Base-by-base conservation (phyloP, 2,113 vertebrate species). In the Nothoprocta perdicaria region DNA sequence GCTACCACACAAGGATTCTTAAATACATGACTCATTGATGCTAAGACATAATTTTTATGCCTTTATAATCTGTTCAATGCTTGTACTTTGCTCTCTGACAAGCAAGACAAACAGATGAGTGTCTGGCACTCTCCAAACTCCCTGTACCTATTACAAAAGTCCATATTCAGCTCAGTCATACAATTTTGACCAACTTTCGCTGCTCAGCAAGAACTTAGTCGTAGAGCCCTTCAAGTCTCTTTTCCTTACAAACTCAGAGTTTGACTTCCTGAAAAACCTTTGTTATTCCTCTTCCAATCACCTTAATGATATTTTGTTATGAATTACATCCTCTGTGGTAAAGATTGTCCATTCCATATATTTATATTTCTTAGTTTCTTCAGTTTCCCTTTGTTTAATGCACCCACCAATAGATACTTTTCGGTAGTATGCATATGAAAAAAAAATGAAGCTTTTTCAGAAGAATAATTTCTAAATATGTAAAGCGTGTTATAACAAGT, bases 201-300 rank as follows among this genome's bases (percentile, higher is more conserved):
- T 74, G 6, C 6, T 71, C 23, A 60, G 61, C 52, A 84, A 50
- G 2, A 14, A 61, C 6, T 93, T 84, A 79, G 41, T 74, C 48
- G 8, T 40, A 75, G 65, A 80, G 7, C 24, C 4, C 60, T 84
- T 92, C 71, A 52, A 14, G 74, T 43, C 18, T 58, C 4, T 88
- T 9, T 86, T 74, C 29, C 66, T 92, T 88, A n/a, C 52, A 67
- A 78, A 73, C 43, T 68, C 35, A 38, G 38, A 86, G 8, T 82
- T 61, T 41, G n/a, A 35, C 14, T 65, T 29, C 73, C 35, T 86
- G 57, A 55, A 12, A 50, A 82, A 85, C 17, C 9, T 83, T 38
- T 74, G 3, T 2, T 85, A 68, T 43, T n/a, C 8, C 21, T 82
- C 38, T 77, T 67, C 13, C 10, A 31, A 41, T 57, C 35, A 55